These are phyloP conservation scores for Chrysocyon brachyurus DNA, from an alignment of 2,797 vertebrate genomes.

Conservation along the genomic window DNA sequence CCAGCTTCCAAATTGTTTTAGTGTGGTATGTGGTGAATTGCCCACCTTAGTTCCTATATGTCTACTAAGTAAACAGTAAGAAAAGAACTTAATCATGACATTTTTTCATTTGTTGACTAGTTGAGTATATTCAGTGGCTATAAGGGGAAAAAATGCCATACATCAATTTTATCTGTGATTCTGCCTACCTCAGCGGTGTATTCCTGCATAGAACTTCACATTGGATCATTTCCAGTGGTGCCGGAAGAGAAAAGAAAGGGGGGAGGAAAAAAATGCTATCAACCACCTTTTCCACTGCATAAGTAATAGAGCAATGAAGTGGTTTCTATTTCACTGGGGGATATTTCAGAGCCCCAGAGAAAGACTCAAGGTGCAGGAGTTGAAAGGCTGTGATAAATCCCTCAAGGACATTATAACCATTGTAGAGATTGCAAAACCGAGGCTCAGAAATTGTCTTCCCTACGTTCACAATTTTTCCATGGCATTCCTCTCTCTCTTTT, in stretches of 20 bases:
- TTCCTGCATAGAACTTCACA: not conserved
- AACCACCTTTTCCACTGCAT: not conserved
- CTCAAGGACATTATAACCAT: not conserved
- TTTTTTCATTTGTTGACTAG: not conserved
- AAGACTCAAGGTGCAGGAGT: not conserved
- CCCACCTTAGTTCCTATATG: not conserved
- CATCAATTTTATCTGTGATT: not conserved
- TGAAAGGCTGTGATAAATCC: not conserved
- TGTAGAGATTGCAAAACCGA: not conserved
- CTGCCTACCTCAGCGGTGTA: accelerated
- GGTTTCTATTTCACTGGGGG: not conserved
- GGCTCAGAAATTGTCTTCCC: not conserved
- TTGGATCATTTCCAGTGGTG: not conserved
- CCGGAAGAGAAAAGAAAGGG: not conserved
- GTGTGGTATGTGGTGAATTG: not conserved
- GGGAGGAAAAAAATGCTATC: not conserved
- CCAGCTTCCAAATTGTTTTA: conserved; percentile 35
- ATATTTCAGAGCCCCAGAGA: not conserved
- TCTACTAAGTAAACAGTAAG: not conserved
- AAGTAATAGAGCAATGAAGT: not conserved
- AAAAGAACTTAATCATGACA: not conserved
- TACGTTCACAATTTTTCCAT: not conserved
- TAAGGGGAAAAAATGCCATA: not conserved
- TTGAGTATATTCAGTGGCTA: not conserved
- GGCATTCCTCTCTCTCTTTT: not conserved